phyloP scores from a whole-genome alignment of 1,140 invertebrate species.

The Cylas formicarius region DNA sequence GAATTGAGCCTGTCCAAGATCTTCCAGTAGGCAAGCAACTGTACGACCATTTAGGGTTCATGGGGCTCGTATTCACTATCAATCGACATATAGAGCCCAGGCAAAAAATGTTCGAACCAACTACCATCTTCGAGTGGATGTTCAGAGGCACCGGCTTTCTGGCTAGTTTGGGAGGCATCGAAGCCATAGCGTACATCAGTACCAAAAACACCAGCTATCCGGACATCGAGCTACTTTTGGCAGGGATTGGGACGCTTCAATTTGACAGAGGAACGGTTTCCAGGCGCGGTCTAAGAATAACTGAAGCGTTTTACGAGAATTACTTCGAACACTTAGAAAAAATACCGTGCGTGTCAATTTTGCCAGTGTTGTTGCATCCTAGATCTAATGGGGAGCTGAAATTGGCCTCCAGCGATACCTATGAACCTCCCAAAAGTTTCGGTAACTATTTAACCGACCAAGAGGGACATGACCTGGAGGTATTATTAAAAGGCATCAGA shows the following conservation, averaged over 20 bases:
- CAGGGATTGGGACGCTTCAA: slow-evolving; percentile 24
- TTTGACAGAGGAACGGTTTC: slow-evolving; percentile 25
- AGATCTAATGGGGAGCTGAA: slow-evolving; percentile 55
- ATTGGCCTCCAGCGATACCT: slow-evolving; percentile 52
- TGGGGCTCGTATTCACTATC: slow-evolving; percentile 40
- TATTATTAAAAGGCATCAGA: slow-evolving; percentile 25
- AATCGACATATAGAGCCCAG: slow-evolving; percentile 9
- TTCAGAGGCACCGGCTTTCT: slow-evolving; percentile 28
- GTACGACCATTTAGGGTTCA: slow-evolving; percentile 67
- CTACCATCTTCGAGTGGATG: slow-evolving; percentile 8
- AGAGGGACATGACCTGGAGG: slow-evolving; percentile 40
- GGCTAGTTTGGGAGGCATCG: slow-evolving; percentile 43
- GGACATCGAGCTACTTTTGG: slow-evolving; percentile 55
- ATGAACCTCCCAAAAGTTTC: slow-evolving; percentile 55
- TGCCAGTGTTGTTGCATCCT: slow-evolving; percentile 67
- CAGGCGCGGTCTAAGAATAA: slow-evolving; percentile 2
- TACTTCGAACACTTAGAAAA: slow-evolving; percentile 36
- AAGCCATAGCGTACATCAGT: slow-evolving; percentile 47
- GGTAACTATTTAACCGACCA: slow-evolving; percentile 54
- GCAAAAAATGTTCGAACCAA: slow-evolving; percentile 4
- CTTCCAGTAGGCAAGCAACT: slow-evolving; percentile 62
- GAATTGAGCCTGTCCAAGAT: slow-evolving; percentile 52
- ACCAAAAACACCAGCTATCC: slow-evolving; percentile 43
- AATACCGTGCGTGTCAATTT: slow-evolving; percentile 54
- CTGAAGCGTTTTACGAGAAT: slow-evolving; percentile 30